Conservation (phyloP, 2,797 vertebrate species). For the Amphiprion clarkii region DNA sequence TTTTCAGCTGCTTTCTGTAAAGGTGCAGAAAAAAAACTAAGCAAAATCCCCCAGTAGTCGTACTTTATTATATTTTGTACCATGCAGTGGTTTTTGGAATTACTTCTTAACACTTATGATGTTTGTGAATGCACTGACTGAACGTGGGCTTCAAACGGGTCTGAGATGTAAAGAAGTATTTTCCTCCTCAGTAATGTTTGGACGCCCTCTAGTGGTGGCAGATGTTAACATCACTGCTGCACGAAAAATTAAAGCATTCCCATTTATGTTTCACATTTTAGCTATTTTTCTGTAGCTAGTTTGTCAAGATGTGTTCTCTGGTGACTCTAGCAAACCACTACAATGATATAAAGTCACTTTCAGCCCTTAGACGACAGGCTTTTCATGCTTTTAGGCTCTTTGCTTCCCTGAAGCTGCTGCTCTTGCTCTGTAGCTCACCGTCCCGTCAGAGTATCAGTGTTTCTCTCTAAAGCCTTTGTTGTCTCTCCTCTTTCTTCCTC, state of each 20-base stretch:
- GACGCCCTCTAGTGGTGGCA: conserved; percentile 61
- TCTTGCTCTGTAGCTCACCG: conserved; percentile 30
- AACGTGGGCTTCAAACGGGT: not conserved
- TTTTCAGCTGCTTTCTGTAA: not conserved
- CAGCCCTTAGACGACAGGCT: conserved; percentile 11
- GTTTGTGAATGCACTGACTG: not conserved
- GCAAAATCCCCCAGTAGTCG: not conserved
- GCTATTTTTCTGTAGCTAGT: too few species aligned
- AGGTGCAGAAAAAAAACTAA: conserved; percentile 7
- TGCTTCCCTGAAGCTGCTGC: conserved; percentile 44
- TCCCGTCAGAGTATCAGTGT: not conserved
- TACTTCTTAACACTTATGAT: not conserved
- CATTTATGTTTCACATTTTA: not conserved
- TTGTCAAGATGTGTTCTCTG: too few species aligned
- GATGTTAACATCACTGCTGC: not conserved
- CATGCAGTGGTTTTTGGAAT: not conserved
- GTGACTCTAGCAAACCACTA: too few species aligned
- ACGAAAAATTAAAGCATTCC: not conserved
- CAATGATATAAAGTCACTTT: not conserved
- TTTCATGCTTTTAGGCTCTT: conserved; percentile 45
- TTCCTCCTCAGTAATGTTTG: conserved; percentile 3
- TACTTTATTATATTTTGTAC: not conserved
- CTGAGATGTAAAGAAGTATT: not conserved
- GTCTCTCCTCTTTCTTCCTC: not conserved
- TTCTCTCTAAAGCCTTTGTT: conserved; percentile 10